Evolutionary conservation across 2,113 vertebrate species (phyloP).

Genomic region (Lipophrys pholis): DNA sequence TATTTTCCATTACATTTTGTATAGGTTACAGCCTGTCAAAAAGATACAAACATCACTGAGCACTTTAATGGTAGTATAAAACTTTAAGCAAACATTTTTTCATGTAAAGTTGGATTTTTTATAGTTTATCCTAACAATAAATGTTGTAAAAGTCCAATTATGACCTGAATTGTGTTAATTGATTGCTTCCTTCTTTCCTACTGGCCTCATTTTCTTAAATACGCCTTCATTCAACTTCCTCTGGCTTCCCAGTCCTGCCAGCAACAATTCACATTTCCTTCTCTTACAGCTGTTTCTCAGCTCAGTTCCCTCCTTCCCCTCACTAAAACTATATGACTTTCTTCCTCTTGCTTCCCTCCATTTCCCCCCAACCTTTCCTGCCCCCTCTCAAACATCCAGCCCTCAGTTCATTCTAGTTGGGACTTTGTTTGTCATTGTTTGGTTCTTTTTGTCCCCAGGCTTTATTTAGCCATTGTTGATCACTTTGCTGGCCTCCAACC

Average conservation of each 20-base stretch:
- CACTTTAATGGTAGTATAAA: too few species aligned
- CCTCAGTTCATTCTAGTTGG: slow-evolving; percentile 41
- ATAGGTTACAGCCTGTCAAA: too few species aligned
- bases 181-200: too few species aligned
- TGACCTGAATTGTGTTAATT: too few species aligned
- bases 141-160: too few species aligned
- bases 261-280: slow-evolving; percentile 14
- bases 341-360: slow-evolving; percentile 23
- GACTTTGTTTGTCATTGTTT: slow-evolving; percentile 54
- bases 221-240: slow-evolving; percentile 10
- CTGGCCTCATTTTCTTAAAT: background rate
- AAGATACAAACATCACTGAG: too few species aligned
- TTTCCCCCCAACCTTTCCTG: slow-evolving; percentile 45
- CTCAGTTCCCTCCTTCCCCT: slow-evolving; percentile 25
- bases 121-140: too few species aligned
- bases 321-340: slow-evolving; percentile 33
- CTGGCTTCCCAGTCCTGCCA: background rate
- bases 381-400: slow-evolving; percentile 13
- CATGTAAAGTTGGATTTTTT: too few species aligned
- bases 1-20: too few species aligned
- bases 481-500: slow-evolving; percentile 50
- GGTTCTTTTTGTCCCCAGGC: slow-evolving; percentile 55
- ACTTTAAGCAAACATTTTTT: too few species aligned
- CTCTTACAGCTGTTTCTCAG: slow-evolving; percentile 48
- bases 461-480: slow-evolving; percentile 70